Evolutionary conservation across 2,888 invertebrate species (phyloP).

Genomic region (Tachina fera): DNA sequence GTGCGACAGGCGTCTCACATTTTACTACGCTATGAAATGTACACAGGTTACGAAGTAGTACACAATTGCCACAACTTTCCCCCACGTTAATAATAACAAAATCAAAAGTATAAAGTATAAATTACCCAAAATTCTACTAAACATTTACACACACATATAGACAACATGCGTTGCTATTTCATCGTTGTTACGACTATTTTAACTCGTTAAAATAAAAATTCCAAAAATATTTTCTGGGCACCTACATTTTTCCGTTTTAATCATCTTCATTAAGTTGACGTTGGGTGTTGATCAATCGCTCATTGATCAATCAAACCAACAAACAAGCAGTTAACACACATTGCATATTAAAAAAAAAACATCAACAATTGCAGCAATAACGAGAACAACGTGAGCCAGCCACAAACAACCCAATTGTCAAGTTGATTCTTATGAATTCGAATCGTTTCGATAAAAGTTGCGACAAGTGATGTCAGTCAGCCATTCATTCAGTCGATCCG

Average conservation of each 20-base stretch:
- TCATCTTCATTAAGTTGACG: conserved; percentile 71
- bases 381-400: conserved; percentile 31
- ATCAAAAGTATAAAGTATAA: too few relatives aligned
- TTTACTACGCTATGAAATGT: too few relatives aligned
- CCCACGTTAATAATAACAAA: too few relatives aligned
- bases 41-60: too few relatives aligned
- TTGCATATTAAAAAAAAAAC: too few relatives aligned
- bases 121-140: not conserved
- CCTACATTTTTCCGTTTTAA: conserved; percentile 63
- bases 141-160: too few relatives aligned
- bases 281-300: conserved; percentile 65
- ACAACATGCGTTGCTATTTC: not conserved
- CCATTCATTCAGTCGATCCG: conserved; percentile 19
- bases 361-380: conserved; percentile 27
- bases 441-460: conserved; percentile 28
- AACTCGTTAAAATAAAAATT: conserved; percentile 64
- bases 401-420: conserved; percentile 41
- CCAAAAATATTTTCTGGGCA: conserved; percentile 61
- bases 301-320: conserved; percentile 62
- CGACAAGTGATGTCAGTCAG: conserved; percentile 57
- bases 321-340: conserved; percentile 24
- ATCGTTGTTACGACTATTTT: conserved; percentile 4
- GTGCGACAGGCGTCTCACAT: too few relatives aligned
- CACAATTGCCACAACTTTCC: too few relatives aligned
- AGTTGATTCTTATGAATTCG: conserved; percentile 51